Percentiles rank a stretch among this genome's conserved stretches.
Conservation (phyloP, 2,797 vertebrate genomes). For the Catostomus latipinnis region DNA sequence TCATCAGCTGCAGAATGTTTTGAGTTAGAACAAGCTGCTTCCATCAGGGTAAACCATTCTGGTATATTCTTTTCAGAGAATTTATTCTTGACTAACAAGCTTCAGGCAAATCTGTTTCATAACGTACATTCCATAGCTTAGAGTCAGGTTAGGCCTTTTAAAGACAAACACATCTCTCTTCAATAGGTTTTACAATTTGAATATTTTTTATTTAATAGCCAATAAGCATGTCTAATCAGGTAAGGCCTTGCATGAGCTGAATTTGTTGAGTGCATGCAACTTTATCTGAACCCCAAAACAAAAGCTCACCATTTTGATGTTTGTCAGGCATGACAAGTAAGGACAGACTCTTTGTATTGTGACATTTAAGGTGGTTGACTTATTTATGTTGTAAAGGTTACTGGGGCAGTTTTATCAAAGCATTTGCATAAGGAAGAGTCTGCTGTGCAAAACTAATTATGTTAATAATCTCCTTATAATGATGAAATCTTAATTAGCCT, state of each 20-base stretch:
- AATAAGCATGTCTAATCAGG: not conserved
- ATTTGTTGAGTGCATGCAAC: not conserved
- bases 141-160: conserved; percentile 7
- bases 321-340: not conserved
- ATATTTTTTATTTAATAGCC: conserved; percentile 10
- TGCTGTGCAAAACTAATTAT: not conserved
- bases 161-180: not conserved
- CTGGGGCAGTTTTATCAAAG: not conserved
- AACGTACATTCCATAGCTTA: conserved; percentile 43
- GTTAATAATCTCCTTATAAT: conserved; percentile 1
- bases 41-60: not conserved
- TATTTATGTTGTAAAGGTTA: conserved; percentile 2
- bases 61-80: conserved; percentile 21
- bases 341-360: not conserved
- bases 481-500: not conserved
- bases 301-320: not conserved
- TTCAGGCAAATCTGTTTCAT: conserved; percentile 42
- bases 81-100: conserved; percentile 42
- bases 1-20: conserved; percentile 34
- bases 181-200: conserved; percentile 15
- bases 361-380: not conserved
- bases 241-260: not conserved
- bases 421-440: not conserved
- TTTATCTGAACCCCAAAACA: not conserved
- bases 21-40: conserved; percentile 25